These are phyloP conservation scores for Drosophila ohnishii DNA, from an alignment of 1,140 invertebrate species.

Conservation along the genomic window DNA sequence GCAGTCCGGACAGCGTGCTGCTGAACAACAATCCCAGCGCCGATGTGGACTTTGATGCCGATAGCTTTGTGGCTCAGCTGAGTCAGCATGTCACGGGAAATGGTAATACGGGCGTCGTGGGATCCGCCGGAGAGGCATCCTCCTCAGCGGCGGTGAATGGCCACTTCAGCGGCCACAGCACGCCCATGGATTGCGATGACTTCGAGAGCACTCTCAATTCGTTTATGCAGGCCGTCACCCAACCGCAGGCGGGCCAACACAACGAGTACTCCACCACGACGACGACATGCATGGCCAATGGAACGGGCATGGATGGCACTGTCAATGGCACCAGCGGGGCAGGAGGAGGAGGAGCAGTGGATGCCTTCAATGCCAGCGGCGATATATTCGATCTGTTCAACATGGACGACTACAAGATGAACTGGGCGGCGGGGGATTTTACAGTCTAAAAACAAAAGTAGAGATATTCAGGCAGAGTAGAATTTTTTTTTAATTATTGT, in stretches of 20 bases:
- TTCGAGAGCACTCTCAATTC: slow-evolving; percentile 79
- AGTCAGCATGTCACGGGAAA: slow-evolving; percentile 65
- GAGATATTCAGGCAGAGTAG: neutral
- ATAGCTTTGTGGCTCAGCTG: slow-evolving; percentile 75
- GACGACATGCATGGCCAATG: slow-evolving; percentile 36
- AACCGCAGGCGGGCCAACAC: slow-evolving; percentile 59
- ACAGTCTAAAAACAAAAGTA: slow-evolving; percentile 60
- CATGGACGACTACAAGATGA: slow-evolving; percentile 83
- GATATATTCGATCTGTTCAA: slow-evolving; percentile 82
- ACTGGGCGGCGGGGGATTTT: slow-evolving; percentile 79
- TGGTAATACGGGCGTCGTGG: slow-evolving; percentile 24
- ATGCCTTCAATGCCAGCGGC: slow-evolving; percentile 68
- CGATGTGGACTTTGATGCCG: slow-evolving; percentile 76
- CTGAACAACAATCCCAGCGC: slow-evolving; percentile 63
- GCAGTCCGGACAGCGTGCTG: slow-evolving; percentile 63
- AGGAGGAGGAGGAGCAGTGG: slow-evolving; percentile 43
- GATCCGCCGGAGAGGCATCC: slow-evolving; percentile 30
- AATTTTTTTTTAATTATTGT: slow-evolving; percentile 2
- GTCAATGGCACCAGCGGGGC: slow-evolving; percentile 6
- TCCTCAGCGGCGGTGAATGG: slow-evolving; percentile 44
- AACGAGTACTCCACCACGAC: slow-evolving; percentile 27
- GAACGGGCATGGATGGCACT: slow-evolving; percentile 9
- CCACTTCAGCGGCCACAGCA: slow-evolving; percentile 57
- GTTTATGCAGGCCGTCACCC: slow-evolving; percentile 72
- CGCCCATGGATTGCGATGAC: slow-evolving; percentile 82